These are phyloP conservation scores for Trichechus manatus DNA, from an alignment of 2,113 vertebrate species.

Conservation along the genomic window DNA sequence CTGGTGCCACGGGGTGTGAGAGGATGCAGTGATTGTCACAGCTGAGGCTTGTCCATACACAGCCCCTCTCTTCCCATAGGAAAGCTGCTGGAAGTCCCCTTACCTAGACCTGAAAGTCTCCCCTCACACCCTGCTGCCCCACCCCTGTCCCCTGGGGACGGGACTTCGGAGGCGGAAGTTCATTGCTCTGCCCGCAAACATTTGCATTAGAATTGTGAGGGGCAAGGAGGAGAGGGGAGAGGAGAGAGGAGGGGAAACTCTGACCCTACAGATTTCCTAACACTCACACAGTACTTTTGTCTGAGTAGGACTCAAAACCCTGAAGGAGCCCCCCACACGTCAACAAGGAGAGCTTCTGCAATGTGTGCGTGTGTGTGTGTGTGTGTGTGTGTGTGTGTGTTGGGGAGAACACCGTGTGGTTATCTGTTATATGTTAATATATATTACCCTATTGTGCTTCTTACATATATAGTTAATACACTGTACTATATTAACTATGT, in stretches of 20 bases:
- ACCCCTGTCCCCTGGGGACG: not conserved
- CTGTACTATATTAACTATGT: not conserved
- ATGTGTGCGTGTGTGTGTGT: not conserved
- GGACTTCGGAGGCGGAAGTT: not conserved
- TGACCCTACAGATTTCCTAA: not conserved
- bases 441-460: not conserved
- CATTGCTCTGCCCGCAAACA: not conserved
- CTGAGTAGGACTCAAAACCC: not conserved
- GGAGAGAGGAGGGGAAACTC: not conserved
- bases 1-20: not conserved
- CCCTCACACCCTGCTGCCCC: not conserved
- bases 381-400: not conserved
- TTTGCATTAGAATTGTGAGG: rapidly evolving
- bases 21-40: not conserved
- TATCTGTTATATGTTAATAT: rapidly evolving
- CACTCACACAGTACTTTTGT: not conserved
- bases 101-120: not conserved
- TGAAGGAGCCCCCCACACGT: too few species aligned
- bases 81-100: too few species aligned
- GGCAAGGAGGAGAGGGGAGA: not conserved
- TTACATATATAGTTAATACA: rapidly evolving
- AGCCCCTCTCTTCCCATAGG: not conserved
- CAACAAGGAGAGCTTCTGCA: too few species aligned
- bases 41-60: not conserved
- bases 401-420: too few species aligned